A percentile compares a stretch with the other conserved stretches of the same genome.
These are phyloP conservation scores for Drosophila demipolita DNA, from an alignment of 2,888 invertebrate genomes.

Conservation along the genomic window DNA sequence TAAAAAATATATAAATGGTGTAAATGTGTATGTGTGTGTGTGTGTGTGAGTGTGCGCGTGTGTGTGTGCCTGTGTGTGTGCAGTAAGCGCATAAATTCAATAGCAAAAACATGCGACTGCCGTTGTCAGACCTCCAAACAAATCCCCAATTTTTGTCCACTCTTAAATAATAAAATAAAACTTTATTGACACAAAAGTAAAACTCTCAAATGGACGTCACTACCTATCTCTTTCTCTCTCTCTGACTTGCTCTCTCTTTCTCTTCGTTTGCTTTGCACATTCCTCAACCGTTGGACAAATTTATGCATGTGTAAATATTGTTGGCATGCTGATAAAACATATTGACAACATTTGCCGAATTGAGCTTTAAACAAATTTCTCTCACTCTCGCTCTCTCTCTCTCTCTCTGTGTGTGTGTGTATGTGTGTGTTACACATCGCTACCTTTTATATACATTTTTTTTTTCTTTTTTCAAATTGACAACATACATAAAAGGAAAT, in stretches of 20 bases:
- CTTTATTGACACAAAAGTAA: slow-evolving; percentile 77
- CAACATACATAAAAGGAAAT: slow-evolving; percentile 8
- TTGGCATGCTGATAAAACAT: slow-evolving; percentile 72
- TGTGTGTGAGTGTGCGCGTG: slow-evolving; percentile 23
- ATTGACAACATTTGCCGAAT: slow-evolving; percentile 77
- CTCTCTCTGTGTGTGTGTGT: background rate
- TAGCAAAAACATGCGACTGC: slow-evolving; percentile 66
- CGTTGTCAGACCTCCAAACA: slow-evolving; percentile 32
- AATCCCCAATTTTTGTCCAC: background rate
- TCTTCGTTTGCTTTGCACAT: background rate
- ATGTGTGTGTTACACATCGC: slow-evolving; percentile 33
- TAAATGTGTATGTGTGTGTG: slow-evolving; percentile 19
- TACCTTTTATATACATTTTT: slow-evolving; percentile 33
- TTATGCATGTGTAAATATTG: slow-evolving; percentile 73
- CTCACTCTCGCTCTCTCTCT: background rate
- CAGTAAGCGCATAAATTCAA: slow-evolving; percentile 68
- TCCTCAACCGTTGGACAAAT: slow-evolving; percentile 48
- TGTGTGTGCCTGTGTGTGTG: slow-evolving; percentile 23
- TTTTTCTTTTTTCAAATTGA: background rate
- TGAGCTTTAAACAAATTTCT: slow-evolving; percentile 70
- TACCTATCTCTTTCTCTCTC: slow-evolving; percentile 5
- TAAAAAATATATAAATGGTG: slow-evolving; percentile 7
- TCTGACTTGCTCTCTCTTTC: background rate
- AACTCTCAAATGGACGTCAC: slow-evolving; percentile 65
- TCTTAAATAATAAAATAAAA: slow-evolving; percentile 77